Conservation (phyloP, 2,797 vertebrate species). For the Arctocebus calabarensis region DNA sequence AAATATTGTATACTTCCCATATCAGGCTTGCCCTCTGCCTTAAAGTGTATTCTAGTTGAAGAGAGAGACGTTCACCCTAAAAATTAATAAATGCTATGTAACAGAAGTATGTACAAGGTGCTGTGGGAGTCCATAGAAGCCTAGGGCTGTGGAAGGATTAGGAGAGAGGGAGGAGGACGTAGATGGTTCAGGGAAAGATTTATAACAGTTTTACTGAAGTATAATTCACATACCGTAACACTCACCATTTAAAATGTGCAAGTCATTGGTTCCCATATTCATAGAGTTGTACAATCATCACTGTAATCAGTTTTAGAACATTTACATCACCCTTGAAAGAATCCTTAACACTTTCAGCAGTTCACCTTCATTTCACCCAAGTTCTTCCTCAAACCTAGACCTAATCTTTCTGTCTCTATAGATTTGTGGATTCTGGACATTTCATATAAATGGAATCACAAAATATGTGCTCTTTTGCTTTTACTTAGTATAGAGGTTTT, state of each 20-base stretch:
- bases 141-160: not conserved
- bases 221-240: not conserved
- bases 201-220: not conserved
- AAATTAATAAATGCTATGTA: not conserved
- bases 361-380: not conserved
- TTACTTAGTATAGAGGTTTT: not conserved
- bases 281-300: not conserved
- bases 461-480: not conserved
- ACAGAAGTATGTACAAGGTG: not conserved
- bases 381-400: not conserved
- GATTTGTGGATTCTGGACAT: not conserved
- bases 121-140: not conserved
- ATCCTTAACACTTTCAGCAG: not conserved
- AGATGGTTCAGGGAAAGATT: not conserved
- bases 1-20: not conserved
- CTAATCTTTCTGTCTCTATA: not conserved
- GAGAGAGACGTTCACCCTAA: not conserved
- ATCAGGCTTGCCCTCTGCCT: not conserved
- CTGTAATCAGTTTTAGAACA: not conserved
- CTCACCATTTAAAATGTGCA: not conserved
- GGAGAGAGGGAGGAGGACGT: not conserved
- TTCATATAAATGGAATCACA: not conserved
- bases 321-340: not conserved
- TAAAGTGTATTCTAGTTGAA: not conserved
- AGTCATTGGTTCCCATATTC: not conserved